Evolutionary conservation across 2,113 vertebrate genomes (phyloP), one percentile per base, ranked within the genome.

Genomic region (Pelmatolapia mariae): DNA sequence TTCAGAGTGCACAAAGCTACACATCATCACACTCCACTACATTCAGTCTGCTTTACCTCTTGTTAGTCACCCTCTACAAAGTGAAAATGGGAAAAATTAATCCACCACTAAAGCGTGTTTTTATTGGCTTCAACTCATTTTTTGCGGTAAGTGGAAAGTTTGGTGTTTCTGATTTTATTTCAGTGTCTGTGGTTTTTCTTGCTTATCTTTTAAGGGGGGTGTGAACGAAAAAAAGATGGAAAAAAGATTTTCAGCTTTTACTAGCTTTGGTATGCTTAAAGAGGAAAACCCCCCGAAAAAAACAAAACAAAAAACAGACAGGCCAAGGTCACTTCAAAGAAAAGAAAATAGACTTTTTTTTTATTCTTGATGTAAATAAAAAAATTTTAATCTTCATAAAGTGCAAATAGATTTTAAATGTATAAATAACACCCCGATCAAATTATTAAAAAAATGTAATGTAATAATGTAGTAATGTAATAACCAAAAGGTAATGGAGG

Each of bases 211-310:
- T 2, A 7, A 6, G 1, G 29, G 6, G 1, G 8, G 8, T 9
- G 9, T 0, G 3, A 1, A 2, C 11, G 2, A 12, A 54, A 24
- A 54, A 24, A 4, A 54, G 0, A 54, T 24, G n/a, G 4, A 24
- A 3, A 56, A 56, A 56, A 56, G 22, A 56, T 56, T 56, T 56
- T 56, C 53, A 56, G 53, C 11, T 56, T 24, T 56, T 24, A 56
- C 22, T 56, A 13, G 22, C 22, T 26, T 56, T 57, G 24, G 54
- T 57, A 57, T 57, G 7, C 12, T 57, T 47, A 47, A 47, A 47
- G 4, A 47, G 15, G 45, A 47, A 52, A 10, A 10, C 5, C 11
- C 43, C 12, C 24, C 4, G 0, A 59, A 24, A 24, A 54, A 24
- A 29, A 5, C 1, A 4, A 57, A 29, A 57, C 24, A 26, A 26